Percentiles rank a stretch among this genome's conserved stretches.
Evolutionary conservation across 2,888 invertebrate genomes (phyloP).

Genomic region (Argyresthia goedartella): DNA sequence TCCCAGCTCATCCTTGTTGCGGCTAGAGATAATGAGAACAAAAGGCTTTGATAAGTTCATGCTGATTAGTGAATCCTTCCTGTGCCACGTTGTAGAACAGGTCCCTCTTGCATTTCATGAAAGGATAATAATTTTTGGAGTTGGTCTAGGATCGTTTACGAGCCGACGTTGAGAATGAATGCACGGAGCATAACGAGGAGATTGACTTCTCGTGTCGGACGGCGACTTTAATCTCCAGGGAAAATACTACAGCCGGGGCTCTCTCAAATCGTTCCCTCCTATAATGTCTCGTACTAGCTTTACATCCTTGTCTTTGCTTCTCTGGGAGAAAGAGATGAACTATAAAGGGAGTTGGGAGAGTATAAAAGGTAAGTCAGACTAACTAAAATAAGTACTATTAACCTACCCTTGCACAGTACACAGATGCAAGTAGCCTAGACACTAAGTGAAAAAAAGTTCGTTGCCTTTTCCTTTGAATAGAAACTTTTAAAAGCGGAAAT

Average conservation of each 20-base stretch:
- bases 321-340: not conserved
- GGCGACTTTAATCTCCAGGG: slow-evolving; percentile 26
- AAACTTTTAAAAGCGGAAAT: too few species aligned
- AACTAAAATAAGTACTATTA: not conserved
- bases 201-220: slow-evolving; percentile 25
- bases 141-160: slow-evolving; percentile 21
- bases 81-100: slow-evolving; percentile 7
- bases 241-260: slow-evolving; percentile 18
- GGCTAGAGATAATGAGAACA: not conserved
- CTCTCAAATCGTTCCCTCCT: slow-evolving; percentile 5
- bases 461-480: too few species aligned
- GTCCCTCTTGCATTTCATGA: slow-evolving; percentile 16
- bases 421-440: not conserved
- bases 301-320: not conserved
- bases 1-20: not conserved
- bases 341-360: too few species aligned
- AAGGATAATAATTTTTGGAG: slow-evolving; percentile 21
- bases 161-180: slow-evolving; percentile 19
- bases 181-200: slow-evolving; percentile 27
- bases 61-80: slow-evolving; percentile 1
- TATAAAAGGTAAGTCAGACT: not conserved
- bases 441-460: too few species aligned
- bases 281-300: not conserved
- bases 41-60: not conserved
- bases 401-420: not conserved